Evolutionary conservation across 1,140 invertebrate genomes (phyloP).

Genomic region (Macrobrachium rosenbergii): DNA sequence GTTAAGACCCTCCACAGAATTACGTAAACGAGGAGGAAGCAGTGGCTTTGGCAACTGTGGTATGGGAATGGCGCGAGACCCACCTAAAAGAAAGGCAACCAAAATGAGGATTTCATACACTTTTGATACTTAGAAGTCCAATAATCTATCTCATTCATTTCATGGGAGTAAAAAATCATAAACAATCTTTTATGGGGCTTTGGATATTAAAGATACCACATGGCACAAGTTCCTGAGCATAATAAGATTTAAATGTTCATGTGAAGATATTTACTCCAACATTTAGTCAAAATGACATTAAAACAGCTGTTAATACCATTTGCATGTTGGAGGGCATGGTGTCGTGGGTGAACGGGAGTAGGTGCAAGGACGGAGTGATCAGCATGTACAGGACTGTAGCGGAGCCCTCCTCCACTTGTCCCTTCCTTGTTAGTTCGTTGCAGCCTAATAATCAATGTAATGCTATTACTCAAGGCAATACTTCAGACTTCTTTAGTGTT

Average conservation of each 20-base stretch:
- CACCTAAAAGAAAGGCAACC: constrained; percentile 28
- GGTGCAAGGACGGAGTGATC: constrained; percentile 62
- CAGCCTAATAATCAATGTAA: constrained; percentile 36
- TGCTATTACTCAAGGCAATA: too few relatives aligned
- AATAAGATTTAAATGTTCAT: too few relatives aligned
- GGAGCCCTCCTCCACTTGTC: constrained; percentile 44
- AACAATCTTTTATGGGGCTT: too few relatives aligned
- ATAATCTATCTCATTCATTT: too few relatives aligned
- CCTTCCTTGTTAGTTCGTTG: constrained; percentile 61
- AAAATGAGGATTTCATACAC: too few relatives aligned
- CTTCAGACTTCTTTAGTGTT: too few relatives aligned
- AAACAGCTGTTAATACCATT: constrained; percentile 32
- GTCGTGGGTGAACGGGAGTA: constrained; percentile 52
- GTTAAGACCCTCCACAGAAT: constrained; percentile 87
- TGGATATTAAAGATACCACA: too few relatives aligned
- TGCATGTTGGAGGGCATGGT: constrained; percentile 60
- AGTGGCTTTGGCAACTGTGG: constrained; percentile 61
- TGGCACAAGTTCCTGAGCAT: too few relatives aligned
- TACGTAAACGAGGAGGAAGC: constrained; percentile 78
- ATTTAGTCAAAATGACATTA: too few relatives aligned
- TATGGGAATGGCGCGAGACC: constrained; percentile 57
- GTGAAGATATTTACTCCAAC: too few relatives aligned
- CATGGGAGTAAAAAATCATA: too few relatives aligned
- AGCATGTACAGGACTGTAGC: constrained; percentile 59
- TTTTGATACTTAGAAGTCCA: too few relatives aligned